Base-by-base conservation (phyloP, 2,888 invertebrate species). In the Teinopalpus imperialis region DNA sequence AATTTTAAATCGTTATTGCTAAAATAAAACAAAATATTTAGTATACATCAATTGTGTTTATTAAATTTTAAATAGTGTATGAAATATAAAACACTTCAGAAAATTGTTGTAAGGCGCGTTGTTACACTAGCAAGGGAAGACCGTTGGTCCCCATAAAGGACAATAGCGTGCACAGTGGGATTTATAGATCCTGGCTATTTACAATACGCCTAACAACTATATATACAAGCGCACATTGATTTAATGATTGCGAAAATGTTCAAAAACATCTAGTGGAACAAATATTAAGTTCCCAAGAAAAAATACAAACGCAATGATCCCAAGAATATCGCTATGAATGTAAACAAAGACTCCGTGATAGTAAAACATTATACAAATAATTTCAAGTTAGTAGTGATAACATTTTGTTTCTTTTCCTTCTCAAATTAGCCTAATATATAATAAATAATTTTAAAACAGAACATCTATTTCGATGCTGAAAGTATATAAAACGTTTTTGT, bases 31-130 rank as follows among this genome's bases (percentile, higher is more conserved):
- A 50, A 31, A 49, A 7, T 7, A 24, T 32, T 18, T 49, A 55
- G 56, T 66, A 62, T 73, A 74, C 73, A 74, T 65, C 69, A 71
- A 70, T 62, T 42, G 65, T 73, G 64, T 74, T 74, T 73, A 72
- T 67, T 71, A 59, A 56, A 59, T 62, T 51, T 56, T 49, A 58
- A 62, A 56, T 57, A 42, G 61, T 70, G 62, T 68, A 59, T 55
- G 67, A 62, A 59, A 65, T 65, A 63, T 64, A 63, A 66, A 64
- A 64, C 48, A 65, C 57, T 58, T 57, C 47, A 63, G 57, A 62
- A 54, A 52, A 53, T 21, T 44, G 59, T 63, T 57, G 60, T 44
- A 48, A 57, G 66, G 60, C 61, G 62, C 61, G 51, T 64, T 63
- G 61, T 63, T 52, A 10, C 6, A 24, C 31, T 32, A 43, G 24